Evolutionary conservation across 1,140 invertebrate species (phyloP), one percentile per base, ranked within the genome.

Genomic region (Cyphomyrmex costatus): DNA sequence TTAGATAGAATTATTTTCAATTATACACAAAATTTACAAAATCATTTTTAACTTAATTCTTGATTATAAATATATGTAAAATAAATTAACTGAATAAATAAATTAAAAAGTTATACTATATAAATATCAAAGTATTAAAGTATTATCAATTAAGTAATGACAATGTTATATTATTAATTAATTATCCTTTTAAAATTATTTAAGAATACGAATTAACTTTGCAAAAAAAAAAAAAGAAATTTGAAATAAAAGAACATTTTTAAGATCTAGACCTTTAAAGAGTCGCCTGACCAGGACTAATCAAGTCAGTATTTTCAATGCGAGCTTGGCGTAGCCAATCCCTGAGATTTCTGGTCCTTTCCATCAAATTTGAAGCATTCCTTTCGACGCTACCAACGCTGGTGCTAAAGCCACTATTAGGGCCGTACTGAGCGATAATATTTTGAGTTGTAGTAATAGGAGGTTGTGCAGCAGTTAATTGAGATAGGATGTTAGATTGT

Each of bases 251-350:
- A 68, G 19, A 19, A 24, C 1, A 36, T 46, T 33, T 30, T 51
- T 42, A 21, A 16, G 16, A 60, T 36, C 58, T 60, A 24, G 21
- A 58, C 6, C 0, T 91, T 94, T 92, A 95, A 27, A 95, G 93
- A 5, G 94, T 95, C 19, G 95, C 93, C 87, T 95, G 94, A 56
- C 93, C 93, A 24, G 94, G 94, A 87, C 92, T 94, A 60, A 95
- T 92, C 58, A 95, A 80, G 53, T 95, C 94, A 1, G 93, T 93
- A 56, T 86, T 94, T 87, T 96, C 95, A 36, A 95, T 91, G 36
- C 95, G 93, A 51, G 95, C 94, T 91, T 96, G 96, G 27, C 96
- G 94, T 58, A 97, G 89, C 97, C 97, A 97, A 89, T 97, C 96
- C 73, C 96, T 95, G 36, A 97, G 93, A 86, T 97, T 97, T 68